Base-by-base conservation (phyloP, 1,140 invertebrate species). In the Aporrectodea caliginosa region DNA sequence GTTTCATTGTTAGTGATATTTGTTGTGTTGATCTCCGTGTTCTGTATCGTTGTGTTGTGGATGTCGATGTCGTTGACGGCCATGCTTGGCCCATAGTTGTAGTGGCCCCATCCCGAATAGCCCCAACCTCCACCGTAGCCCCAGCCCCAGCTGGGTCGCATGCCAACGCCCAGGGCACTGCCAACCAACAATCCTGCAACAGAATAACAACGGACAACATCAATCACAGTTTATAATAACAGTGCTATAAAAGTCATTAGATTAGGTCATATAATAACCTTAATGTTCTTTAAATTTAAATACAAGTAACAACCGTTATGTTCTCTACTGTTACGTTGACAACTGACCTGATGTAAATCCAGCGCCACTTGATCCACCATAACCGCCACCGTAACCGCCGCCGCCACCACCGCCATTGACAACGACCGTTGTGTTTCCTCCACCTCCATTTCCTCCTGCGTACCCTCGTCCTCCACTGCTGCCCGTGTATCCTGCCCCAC, bases 331-430 rank as follows among this genome's bases (percentile, higher is more conserved):
- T n/a, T n/a, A n/a, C n/a, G n/a, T n/a, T n/a, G n/a, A n/a, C n/a
- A n/a, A n/a, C n/a, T n/a, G n/a, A n/a, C n/a, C n/a, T n/a, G n/a
- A n/a, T n/a, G n/a, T n/a, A n/a, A n/a, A n/a, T n/a, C n/a, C n/a
- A n/a, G n/a, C n/a, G n/a, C n/a, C n/a, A n/a, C 43, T 58, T 58
- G 43, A 58, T 58, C 43, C 43, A 58, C 43, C 43, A n/a, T n/a
- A n/a, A n/a, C n/a, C n/a, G n/a, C n/a, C n/a, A n/a, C n/a, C n/a
- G n/a, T n/a, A n/a, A n/a, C 43, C 43, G 22, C 43, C 43, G 6
- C 43, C 43, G 22, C 43, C 43, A 6, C 43, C 43, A 58, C 43
- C 6, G 22, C 22, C 43, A 58, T 58, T 58, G 6, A 58, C 43
- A 58, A 58, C 22, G 43, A 58, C 43, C 22, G 43, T 58, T 58